Evolutionary conservation across 2,113 vertebrate genomes (phyloP).

Genomic region (Tursiops truncatus): DNA sequence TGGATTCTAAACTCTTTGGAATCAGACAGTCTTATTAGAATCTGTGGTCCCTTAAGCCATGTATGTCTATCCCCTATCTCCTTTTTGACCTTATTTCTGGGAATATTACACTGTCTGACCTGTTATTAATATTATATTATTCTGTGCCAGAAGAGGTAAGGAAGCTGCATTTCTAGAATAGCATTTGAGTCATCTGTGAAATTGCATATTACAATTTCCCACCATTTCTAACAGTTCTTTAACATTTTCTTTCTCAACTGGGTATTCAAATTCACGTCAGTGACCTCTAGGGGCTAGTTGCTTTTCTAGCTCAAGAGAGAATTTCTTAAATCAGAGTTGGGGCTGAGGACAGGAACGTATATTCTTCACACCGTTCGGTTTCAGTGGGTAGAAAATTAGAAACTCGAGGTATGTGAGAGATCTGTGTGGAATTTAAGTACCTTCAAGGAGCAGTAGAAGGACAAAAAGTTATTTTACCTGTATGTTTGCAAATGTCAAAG

Average conservation of each 20-base stretch:
- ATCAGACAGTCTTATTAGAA: constrained; percentile 38
- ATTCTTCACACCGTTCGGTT: constrained; percentile 17
- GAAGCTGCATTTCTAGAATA: constrained; percentile 32
- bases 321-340: not conserved
- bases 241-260: constrained; percentile 13
- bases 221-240: constrained; percentile 9
- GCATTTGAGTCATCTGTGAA: constrained; percentile 62
- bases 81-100: constrained; percentile 54
- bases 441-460: not conserved
- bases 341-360: not conserved
- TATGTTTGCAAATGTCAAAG: not conserved
- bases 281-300: not conserved
- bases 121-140: constrained; percentile 62
- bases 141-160: constrained; percentile 26
- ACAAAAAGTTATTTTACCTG: not conserved
- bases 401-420: not conserved
- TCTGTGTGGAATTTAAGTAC: not conserved
- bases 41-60: constrained; percentile 1
- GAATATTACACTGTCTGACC: constrained; percentile 42
- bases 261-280: not conserved
- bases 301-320: not conserved
- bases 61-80: not conserved
- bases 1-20: not conserved
- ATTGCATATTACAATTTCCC: constrained; percentile 58
- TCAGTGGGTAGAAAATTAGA: not conserved